These are phyloP conservation scores for Ommatoiulus sabulosus DNA, from an alignment of 2,888 invertebrate species.

Conservation along the genomic window DNA sequence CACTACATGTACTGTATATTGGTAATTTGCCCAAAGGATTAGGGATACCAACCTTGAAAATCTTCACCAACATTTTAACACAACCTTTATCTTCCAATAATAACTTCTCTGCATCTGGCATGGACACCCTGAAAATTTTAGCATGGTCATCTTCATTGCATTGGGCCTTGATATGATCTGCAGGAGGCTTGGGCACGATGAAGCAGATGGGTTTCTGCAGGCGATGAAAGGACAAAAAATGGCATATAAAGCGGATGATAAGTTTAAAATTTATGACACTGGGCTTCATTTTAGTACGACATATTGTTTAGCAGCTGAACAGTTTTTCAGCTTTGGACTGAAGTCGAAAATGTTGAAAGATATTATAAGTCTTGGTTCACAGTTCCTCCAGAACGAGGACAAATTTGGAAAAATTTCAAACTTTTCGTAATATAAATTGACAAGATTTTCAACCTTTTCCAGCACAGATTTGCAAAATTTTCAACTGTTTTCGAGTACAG, in stretches of 20 bases:
- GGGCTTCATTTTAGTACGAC: no score
- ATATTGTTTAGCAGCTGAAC: no score
- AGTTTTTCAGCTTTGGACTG: no score
- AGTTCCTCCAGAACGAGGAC: no score
- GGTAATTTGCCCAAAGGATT: background rate
- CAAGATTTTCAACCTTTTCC: no score
- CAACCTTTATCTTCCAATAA: background rate
- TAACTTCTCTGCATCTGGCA: background rate
- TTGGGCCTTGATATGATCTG: background rate
- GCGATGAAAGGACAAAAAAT: background rate
- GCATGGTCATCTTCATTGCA: background rate
- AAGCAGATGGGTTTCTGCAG: background rate
- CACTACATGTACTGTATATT: no score
- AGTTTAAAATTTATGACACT: background rate
- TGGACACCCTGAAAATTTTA: background rate
- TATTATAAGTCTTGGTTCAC: no score
- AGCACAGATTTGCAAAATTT: no score
- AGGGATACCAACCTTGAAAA: background rate
- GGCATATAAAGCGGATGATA: background rate
- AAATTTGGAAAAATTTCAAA: no score
- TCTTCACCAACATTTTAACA: background rate
- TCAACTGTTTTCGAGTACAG: no score
- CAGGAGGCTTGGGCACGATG: background rate
- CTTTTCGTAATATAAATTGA: no score
- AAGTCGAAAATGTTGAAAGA: no score